Base-by-base conservation (phyloP, 2,888 invertebrate genomes). In the Coelinius sp. region DNA sequence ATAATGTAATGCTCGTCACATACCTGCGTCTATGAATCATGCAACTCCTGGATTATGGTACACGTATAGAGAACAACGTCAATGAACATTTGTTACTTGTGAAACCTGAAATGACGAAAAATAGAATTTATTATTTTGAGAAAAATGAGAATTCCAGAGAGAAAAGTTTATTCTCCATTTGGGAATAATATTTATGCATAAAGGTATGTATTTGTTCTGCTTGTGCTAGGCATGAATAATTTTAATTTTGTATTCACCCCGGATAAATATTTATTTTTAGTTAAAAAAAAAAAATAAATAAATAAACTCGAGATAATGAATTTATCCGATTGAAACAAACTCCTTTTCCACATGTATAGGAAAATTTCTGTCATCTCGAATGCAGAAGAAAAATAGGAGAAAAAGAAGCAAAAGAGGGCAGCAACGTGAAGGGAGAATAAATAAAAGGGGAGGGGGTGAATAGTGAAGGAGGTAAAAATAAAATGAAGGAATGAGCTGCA, bases 11-110 rank as follows among this genome's bases (percentile, higher is more conserved):
- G 38, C 22, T 38, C 4, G 17, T 67, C 52, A 71, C 59, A 38
- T 27, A n/a, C 56, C 22, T 12, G 41, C 25, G 22, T 44, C 46
- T 49, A 66, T 71, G 31, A 67, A 71, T 71, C 66, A 71, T 14
- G 31, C 35, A 35, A 66, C 46, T 5, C 46, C 25, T 31, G 35
- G 12, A 17, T 1, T 62, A 17, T 1, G 20, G 22, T 24, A 38
- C n/a, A 62, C 62, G 38, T 41, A 59, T 53, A 7, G 17, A 17
- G 14, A 20, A 62, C 20, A 12, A 12, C 20, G 6, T 20, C 20
- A 17, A 62, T 38, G 38, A 38, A 5, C 7, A 14, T 14, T 14
- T 56, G 10, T 56, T 56, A 27, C n/a, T 8, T 22, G 5, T 5
- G 24, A 46, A 46, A 4, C 14, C 1, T 7, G 14, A 25, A 53